Conservation (phyloP, 37 sponge, comb jelly and placozoan genomes). For the Ianthella basta region DNA sequence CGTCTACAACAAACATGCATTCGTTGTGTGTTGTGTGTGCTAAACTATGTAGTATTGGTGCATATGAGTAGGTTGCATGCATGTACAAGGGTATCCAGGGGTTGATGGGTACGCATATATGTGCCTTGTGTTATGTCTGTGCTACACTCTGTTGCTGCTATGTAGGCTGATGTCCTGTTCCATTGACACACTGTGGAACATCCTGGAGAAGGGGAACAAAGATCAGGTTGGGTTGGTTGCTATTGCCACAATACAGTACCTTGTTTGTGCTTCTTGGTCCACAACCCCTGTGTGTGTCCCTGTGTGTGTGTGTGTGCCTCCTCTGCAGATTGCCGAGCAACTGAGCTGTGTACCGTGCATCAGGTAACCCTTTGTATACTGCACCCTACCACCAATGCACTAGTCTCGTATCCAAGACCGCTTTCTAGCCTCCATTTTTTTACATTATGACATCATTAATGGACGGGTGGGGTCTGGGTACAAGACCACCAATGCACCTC, state of each 20-base stretch:
- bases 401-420: neutral
- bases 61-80: no score
- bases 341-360: conserved; percentile 56
- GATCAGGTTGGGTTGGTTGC: conserved; percentile 53
- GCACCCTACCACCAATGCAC: neutral
- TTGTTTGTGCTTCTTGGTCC: neutral
- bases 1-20: no score
- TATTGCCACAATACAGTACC: no score
- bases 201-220: conserved; percentile 78
- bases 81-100: neutral
- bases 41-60: no score
- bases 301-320: neutral
- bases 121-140: no score
- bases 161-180: conserved; percentile 40
- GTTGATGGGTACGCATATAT: no score
- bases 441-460: no score
- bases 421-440: neutral
- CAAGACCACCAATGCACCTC: no score
- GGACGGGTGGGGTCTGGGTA: no score
- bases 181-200: conserved; percentile 83
- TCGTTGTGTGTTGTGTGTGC: no score
- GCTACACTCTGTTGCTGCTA: neutral
- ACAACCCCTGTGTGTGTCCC: neutral
- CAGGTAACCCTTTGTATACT: conserved; percentile 31
- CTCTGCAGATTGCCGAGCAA: conserved; percentile 57